phyloP scores from a whole-genome alignment of 2,797 vertebrate genomes.

The Coilia nasus region DNA sequence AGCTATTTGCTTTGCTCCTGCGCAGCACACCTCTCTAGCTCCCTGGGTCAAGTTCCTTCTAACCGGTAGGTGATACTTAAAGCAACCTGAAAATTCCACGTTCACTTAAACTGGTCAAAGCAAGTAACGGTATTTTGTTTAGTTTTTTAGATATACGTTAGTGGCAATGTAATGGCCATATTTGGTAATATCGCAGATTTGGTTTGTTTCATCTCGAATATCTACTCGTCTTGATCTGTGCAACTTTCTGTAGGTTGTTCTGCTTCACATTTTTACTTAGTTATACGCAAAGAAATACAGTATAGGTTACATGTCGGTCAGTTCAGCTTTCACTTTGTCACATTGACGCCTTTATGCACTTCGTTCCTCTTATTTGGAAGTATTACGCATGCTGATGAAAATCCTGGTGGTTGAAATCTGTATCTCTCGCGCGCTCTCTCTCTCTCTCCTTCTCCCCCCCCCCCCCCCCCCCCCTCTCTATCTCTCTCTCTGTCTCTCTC shows the following conservation, averaged over 20 bases:
- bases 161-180: too few species aligned
- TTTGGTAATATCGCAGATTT: too few species aligned
- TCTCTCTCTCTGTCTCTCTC: neutral
- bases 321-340: neutral
- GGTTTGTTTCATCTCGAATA: neutral
- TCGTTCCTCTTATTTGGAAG: neutral
- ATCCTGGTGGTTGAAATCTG: neutral
- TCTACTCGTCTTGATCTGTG: neutral
- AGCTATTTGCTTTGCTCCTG: slow-evolving; percentile 34
- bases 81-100: neutral
- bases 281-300: neutral
- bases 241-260: too few species aligned
- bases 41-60: neutral
- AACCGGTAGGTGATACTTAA: neutral
- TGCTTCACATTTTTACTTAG: too few species aligned
- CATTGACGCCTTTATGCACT: neutral
- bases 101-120: neutral
- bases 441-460: neutral
- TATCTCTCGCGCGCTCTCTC: neutral
- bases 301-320: neutral
- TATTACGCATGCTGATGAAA: neutral
- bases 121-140: neutral
- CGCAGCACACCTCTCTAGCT: slow-evolving; percentile 26
- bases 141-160: neutral
- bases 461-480: neutral